A percentile compares a stretch with the other conserved stretches of the same genome.
These are phyloP conservation scores for Ellobius talpinus DNA, from an alignment of 2,113 vertebrate species.

Conservation along the genomic window DNA sequence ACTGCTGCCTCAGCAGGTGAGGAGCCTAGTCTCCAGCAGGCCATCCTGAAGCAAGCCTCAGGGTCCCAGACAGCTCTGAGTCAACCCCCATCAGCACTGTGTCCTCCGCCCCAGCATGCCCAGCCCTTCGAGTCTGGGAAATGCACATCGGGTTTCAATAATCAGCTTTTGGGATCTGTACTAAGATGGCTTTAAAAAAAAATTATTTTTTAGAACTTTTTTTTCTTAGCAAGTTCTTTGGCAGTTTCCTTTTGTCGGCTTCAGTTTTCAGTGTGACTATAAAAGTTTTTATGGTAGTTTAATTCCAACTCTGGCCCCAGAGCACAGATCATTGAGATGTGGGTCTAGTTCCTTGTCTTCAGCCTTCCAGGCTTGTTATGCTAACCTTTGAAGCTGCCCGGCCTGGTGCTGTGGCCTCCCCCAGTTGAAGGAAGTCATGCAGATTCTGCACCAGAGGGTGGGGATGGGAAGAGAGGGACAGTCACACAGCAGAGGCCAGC, in stretches of 20 bases:
- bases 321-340: constrained; percentile 8
- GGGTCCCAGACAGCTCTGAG: constrained; percentile 48
- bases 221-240: constrained; percentile 22
- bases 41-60: neutral
- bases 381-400: neutral
- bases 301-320: neutral
- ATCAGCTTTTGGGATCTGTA: constrained; percentile 62
- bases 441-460: neutral
- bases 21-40: neutral
- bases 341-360: neutral
- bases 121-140: constrained; percentile 33
- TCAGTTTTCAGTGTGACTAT: constrained; percentile 52
- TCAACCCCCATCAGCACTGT: neutral
- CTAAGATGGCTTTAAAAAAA: neutral
- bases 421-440: neutral
- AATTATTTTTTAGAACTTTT: neutral
- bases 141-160: constrained; percentile 68
- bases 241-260: neutral
- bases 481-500: neutral
- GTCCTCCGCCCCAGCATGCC: constrained; percentile 27
- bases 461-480: neutral
- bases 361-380: constrained; percentile 18
- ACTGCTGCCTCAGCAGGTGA: neutral
- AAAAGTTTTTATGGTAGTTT: neutral
- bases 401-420: neutral